These are phyloP conservation scores for Cheilosia vernalis DNA, from an alignment of 2,888 invertebrate species.

Conservation along the genomic window DNA sequence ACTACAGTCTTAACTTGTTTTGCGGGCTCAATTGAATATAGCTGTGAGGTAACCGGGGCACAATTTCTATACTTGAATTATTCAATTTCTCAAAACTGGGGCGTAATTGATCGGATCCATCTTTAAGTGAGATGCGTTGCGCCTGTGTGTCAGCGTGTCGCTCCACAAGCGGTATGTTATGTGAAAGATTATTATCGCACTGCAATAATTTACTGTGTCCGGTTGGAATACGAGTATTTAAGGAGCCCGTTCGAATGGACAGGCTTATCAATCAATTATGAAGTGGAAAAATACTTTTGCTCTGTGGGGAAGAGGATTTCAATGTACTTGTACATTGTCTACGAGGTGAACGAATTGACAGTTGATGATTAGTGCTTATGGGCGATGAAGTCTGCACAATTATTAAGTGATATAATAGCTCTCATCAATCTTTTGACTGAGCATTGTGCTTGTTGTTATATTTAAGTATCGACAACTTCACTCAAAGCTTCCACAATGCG, in stretches of 20 bases:
- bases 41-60: slow-evolving; percentile 52
- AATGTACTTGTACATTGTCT: no score
- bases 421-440: no score
- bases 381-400: not conserved
- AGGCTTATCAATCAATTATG: slow-evolving; percentile 47
- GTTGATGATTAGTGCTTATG: no score
- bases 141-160: slow-evolving; percentile 15
- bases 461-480: not conserved
- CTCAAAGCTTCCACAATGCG: not conserved
- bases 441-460: no score
- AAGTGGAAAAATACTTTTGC: not conserved
- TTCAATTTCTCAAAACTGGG: slow-evolving; percentile 37
- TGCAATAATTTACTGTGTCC: slow-evolving; percentile 58
- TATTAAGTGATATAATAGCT: no score
- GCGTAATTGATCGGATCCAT: slow-evolving; percentile 51
- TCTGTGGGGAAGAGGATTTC: no score
- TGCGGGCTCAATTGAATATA: slow-evolving; percentile 25
- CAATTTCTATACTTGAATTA: slow-evolving; percentile 15
- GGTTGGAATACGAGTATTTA: slow-evolving; percentile 37
- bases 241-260: slow-evolving; percentile 7
- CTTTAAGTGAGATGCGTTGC: slow-evolving; percentile 30
- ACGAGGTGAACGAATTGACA: no score
- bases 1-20: slow-evolving; percentile 30
- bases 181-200: slow-evolving; percentile 20
- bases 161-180: slow-evolving; percentile 20